Percentiles rank a stretch among this genome's conserved stretches.
These are phyloP conservation scores for Hycleus phaleratus DNA, from an alignment of 1,140 invertebrate species.

Conservation along the genomic window DNA sequence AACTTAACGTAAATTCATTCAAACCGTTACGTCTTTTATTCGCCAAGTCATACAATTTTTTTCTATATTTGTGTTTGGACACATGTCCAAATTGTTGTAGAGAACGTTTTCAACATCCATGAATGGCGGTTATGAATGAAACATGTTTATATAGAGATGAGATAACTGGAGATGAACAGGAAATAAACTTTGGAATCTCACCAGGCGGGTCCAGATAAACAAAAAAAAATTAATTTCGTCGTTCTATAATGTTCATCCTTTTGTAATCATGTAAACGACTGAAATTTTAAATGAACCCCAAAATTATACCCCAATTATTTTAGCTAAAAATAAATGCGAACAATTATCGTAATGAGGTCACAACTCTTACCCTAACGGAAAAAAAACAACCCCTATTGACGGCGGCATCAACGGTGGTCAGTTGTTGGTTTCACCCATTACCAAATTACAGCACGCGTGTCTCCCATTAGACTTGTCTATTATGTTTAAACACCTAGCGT, in stretches of 20 bases:
- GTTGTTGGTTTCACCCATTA: conserved; percentile 19
- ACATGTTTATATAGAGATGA: conserved; percentile 29
- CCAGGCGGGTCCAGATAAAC: conserved; percentile 21
- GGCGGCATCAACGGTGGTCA: not conserved
- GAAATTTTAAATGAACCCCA: too few relatives aligned
- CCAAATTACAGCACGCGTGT: conserved; percentile 26
- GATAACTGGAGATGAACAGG: conserved; percentile 35
- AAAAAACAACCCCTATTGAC: not conserved
- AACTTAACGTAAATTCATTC: too few relatives aligned
- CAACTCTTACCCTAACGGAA: conserved; percentile 25
- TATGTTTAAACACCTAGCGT: conserved; percentile 24
- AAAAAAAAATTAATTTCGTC: too few relatives aligned
- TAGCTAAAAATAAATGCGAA: conserved; percentile 11
- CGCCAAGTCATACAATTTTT: too few relatives aligned
- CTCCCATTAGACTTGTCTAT: conserved; percentile 20
- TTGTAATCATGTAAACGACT: too few relatives aligned
- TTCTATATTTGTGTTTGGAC: too few relatives aligned
- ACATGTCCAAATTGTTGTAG: too few relatives aligned
- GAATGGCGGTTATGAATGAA: conserved; percentile 37
- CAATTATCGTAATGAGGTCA: conserved; percentile 28
- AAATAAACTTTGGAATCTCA: conserved; percentile 33
- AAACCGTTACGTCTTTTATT: too few relatives aligned
- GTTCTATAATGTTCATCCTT: too few relatives aligned
- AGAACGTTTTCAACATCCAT: conserved; percentile 12
- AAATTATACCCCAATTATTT: too few relatives aligned